phyloP scores from a whole-genome alignment of 2,888 invertebrate genomes.

The Allacma fusca region DNA sequence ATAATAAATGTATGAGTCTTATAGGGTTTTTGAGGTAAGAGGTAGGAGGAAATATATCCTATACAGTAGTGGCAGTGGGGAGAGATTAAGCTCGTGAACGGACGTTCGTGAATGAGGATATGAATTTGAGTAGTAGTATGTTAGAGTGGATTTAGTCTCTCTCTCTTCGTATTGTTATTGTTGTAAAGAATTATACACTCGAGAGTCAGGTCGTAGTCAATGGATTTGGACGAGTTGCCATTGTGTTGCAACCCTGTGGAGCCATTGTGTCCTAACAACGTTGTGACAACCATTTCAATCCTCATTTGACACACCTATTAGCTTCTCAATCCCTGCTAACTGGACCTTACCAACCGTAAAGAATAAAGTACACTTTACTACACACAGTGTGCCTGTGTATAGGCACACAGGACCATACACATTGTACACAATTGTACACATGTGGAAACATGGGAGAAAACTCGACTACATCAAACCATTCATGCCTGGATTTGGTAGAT shows the following conservation, averaged over 20 bases:
- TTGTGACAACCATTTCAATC: conserved; percentile 53
- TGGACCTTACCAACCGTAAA: conserved; percentile 16
- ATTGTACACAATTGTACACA: neutral
- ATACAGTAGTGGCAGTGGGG: too few relatives aligned
- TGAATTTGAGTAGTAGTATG: too few relatives aligned
- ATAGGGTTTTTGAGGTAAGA: too few relatives aligned
- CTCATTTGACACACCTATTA: conserved; percentile 53
- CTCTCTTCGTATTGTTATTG: neutral
- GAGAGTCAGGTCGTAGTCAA: neutral
- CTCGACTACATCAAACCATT: neutral
- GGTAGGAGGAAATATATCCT: too few relatives aligned
- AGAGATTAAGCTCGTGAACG: too few relatives aligned
- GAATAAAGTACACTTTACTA: neutral
- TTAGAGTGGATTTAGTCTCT: neutral
- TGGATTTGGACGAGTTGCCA: conserved; percentile 21
- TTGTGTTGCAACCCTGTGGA: conserved; percentile 36
- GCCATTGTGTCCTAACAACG: conserved; percentile 49
- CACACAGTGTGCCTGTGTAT: neutral
- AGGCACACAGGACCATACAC: neutral
- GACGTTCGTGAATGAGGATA: too few relatives aligned
- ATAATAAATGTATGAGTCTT: too few relatives aligned
- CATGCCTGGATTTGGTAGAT: too few relatives aligned
- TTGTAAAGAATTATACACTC: conserved; percentile 8
- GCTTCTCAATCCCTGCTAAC: conserved; percentile 35
- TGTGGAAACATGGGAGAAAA: neutral